Evolutionary conservation across 1,140 invertebrate species (phyloP).

Genomic region (Ruditapes philippinarum): DNA sequence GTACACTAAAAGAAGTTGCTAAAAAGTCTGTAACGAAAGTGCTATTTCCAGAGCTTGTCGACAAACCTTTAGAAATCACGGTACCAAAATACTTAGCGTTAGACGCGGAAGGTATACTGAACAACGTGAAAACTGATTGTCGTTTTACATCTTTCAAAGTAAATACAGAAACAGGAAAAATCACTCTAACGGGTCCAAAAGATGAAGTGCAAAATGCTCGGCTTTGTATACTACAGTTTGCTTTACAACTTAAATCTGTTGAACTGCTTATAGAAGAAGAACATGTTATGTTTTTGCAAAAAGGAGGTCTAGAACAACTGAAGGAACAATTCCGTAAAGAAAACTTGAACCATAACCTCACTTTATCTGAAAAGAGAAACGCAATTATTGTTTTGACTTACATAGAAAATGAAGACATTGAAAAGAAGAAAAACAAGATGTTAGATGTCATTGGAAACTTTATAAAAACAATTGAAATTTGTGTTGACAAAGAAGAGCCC

Average conservation of each 20-base stretch:
- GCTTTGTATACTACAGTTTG: not conserved
- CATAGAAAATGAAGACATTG: not conserved
- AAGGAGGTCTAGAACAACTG: not conserved
- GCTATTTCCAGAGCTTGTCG: not conserved
- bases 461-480: not conserved
- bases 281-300: not conserved
- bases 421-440: not conserved
- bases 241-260: not conserved
- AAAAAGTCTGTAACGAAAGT: not conserved
- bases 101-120: not conserved
- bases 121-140: not conserved
- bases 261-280: not conserved
- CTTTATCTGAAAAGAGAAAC: not conserved
- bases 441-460: not conserved
- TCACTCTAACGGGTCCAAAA: not conserved
- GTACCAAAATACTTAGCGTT: not conserved
- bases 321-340: not conserved
- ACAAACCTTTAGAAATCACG: not conserved
- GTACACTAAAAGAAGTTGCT: not conserved
- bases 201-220: not conserved
- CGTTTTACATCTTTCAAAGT: not conserved
- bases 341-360: not conserved
- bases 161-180: not conserved
- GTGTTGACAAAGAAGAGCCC: not conserved
- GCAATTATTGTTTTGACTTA: not conserved